Evolutionary conservation across 2,113 vertebrate genomes (phyloP), one percentile per base, ranked within the genome.

Genomic region (Felis chaus): DNA sequence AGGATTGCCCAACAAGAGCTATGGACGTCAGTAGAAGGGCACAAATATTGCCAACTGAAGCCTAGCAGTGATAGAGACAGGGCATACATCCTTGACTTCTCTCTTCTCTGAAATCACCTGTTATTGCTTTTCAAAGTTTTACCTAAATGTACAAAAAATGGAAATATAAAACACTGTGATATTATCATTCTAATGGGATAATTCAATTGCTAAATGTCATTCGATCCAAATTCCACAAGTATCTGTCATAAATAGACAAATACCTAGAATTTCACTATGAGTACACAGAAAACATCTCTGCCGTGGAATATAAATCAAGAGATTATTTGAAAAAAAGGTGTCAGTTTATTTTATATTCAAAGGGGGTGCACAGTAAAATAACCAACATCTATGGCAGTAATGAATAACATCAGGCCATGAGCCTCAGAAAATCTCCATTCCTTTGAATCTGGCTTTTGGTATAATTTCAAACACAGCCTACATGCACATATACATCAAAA

Each of bases 271-370:
- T n/a, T 48, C 7, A 18, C 25, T 45, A 27, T 79, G 33, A 45
- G 27, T 25, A 55, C 29, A 89, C 36, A 95, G 66, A 96, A 76
- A 88, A 55, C 1, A 31, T 6, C 7, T 71, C 78, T 55, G 2
- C 5, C 14, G 2, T 86, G 63, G n/a, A n/a, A 36, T 63, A 76
- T 33, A 86, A 93, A 71, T 76, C 45, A 57, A 31, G n/a, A 19
- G 25, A 18, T 55, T 29, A 92, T 91, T 48, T 87, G 25, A 86
- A 78, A 14, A 9, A 90, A 53, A 74, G 14, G 7, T 23, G 21
- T 82, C 25, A 65, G 39, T 69, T 95, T 18, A 57, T 91, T 91
- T 90, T 93, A 19, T 68, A 65, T 78, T 90, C 90, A 73, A 91
- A 69, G 63, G 76, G 9, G 15, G 8, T 31, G 7, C 3, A 55